phyloP scores from a whole-genome alignment of 2,113 vertebrate species.

The Naja naja region DNA sequence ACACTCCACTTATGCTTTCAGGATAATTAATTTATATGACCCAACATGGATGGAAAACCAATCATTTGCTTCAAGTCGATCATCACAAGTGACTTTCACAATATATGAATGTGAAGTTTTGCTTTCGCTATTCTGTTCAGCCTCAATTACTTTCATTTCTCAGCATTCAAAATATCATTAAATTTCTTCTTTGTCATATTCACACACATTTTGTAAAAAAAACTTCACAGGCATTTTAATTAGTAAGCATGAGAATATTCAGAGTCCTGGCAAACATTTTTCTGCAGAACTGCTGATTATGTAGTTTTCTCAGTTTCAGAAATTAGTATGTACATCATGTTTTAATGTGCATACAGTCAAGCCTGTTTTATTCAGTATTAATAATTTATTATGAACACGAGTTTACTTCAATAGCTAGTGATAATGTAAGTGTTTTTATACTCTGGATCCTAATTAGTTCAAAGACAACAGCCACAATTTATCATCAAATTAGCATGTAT shows the following conservation, averaged over 20 bases:
- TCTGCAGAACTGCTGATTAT: not conserved
- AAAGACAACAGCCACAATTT: not conserved
- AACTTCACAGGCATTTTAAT: not conserved
- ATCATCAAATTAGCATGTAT: not conserved
- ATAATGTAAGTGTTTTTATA: slow-evolving; percentile 7
- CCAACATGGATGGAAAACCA: not conserved
- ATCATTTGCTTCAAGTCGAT: not conserved
- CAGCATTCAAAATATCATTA: not conserved
- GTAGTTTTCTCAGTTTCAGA: not conserved
- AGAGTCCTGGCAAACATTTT: not conserved
- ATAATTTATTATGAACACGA: slow-evolving; percentile 11
- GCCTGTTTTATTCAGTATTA: slow-evolving; percentile 11
- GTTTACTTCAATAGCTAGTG: not conserved
- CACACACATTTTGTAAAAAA: not conserved
- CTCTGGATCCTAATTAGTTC: not conserved
- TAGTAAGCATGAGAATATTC: not conserved
- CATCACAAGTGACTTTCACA: not conserved
- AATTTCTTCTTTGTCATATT: not conserved
- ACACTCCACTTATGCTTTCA: not conserved
- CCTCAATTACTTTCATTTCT: not conserved
- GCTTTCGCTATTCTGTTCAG: not conserved
- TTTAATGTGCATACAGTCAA: slow-evolving; percentile 1
- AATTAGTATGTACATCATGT: slow-evolving; percentile 15
- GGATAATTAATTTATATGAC: not conserved
- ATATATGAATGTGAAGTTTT: not conserved